A percentile compares a stretch with the other conserved stretches of the same genome.
Conservation (phyloP, 2,888 invertebrate genomes). For the Callosobruchus maculatus region DNA sequence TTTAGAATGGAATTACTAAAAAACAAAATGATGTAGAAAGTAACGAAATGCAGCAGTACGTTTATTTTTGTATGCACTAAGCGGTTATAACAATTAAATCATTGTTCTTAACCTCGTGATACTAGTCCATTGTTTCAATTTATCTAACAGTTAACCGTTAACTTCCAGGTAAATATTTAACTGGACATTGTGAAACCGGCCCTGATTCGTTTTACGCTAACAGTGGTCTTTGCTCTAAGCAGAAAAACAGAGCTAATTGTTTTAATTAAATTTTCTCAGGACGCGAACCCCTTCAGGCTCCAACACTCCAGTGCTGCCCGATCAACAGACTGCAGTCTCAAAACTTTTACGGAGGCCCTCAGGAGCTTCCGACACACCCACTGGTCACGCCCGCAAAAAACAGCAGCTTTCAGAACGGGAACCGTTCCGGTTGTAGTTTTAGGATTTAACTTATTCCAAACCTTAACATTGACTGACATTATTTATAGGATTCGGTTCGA, state of each 20-base stretch:
- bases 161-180: no score
- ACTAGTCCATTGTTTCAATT: no score
- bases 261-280: constrained; percentile 46
- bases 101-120: no score
- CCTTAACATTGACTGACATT: constrained; percentile 44
- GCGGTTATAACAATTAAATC: no score
- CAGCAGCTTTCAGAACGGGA: constrained; percentile 52
- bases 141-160: no score
- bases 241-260: background rate
- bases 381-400: constrained; percentile 46
- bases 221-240: background rate
- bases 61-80: no score
- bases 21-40: no score
- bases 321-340: constrained; percentile 60
- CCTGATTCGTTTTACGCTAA: no score
- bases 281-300: constrained; percentile 75
- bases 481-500: constrained; percentile 10
- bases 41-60: no score
- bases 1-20: no score
- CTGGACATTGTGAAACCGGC: no score
- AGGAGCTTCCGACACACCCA: constrained; percentile 64
- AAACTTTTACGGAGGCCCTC: constrained; percentile 64
- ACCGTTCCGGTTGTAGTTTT: constrained; percentile 68
- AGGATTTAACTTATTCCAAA: constrained; percentile 38
- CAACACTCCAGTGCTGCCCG: constrained; percentile 66